Evolutionary conservation across 2,113 vertebrate species (phyloP).

Genomic region (Naja naja): DNA sequence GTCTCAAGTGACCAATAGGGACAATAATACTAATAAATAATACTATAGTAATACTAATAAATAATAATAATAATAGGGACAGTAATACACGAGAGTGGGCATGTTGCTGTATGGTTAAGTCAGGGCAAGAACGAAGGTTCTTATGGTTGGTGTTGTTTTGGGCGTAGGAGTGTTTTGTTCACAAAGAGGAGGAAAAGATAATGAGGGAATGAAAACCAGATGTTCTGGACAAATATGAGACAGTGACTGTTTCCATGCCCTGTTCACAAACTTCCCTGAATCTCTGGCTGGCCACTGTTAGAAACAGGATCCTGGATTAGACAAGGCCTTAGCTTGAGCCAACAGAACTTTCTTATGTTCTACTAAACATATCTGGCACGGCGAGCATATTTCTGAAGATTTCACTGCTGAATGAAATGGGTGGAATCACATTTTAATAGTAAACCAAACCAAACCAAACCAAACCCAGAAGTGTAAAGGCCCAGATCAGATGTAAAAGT

Average conservation of each 20-base stretch:
- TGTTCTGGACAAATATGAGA: background rate
- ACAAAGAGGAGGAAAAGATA: background rate
- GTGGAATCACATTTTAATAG: background rate
- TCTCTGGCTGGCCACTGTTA: background rate
- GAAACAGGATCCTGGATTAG: background rate
- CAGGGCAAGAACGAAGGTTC: no score
- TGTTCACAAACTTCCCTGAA: background rate
- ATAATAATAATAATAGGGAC: no score
- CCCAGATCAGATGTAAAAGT: background rate
- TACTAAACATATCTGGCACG: background rate
- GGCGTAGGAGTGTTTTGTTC: background rate
- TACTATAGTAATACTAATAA: no score
- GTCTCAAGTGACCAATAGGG: no score
- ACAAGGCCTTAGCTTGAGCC: background rate
- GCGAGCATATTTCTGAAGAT: background rate
- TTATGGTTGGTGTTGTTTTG: no score
- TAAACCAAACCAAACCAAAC: background rate
- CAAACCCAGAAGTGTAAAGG: background rate
- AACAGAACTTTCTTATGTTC: background rate
- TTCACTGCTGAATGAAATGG: background rate
- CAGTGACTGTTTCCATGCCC: background rate
- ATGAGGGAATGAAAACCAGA: background rate
- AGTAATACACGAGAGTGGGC: no score
- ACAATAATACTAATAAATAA: no score
- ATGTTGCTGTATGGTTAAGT: no score